A percentile compares a stretch with the other conserved stretches of the same genome.
Evolutionary conservation across 2,797 vertebrate species (phyloP).

Genomic region (Notolabrus celidotus): DNA sequence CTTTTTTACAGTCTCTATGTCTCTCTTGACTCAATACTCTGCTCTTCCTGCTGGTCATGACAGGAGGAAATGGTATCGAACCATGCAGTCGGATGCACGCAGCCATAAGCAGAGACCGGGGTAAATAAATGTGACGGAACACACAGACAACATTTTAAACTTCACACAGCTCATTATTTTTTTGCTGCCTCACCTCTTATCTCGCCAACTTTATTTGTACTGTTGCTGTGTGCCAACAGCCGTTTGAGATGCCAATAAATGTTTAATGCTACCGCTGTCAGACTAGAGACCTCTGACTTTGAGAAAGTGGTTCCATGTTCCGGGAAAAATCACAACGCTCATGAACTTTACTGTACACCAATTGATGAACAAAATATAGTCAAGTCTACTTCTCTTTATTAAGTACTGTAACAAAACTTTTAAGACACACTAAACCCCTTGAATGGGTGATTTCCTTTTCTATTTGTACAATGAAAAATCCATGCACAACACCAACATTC

Average conservation of each 20-base stretch:
- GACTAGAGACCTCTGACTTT: slow-evolving; percentile 51
- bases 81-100: slow-evolving; percentile 24
- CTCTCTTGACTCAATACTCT: slow-evolving; percentile 3
- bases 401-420: not conserved
- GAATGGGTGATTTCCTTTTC: not conserved
- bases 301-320: slow-evolving; percentile 22
- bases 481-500: no score
- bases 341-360: not conserved
- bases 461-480: not conserved
- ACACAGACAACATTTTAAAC: slow-evolving; percentile 34
- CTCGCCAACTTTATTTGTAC: slow-evolving; percentile 47
- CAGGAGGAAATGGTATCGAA: slow-evolving; percentile 28
- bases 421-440: not conserved
- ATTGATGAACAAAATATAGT: not conserved
- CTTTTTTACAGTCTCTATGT: slow-evolving; percentile 19
- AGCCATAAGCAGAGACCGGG: slow-evolving; percentile 26
- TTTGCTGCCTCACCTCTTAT: slow-evolving; percentile 35
- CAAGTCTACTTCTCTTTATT: not conserved
- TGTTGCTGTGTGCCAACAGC: slow-evolving; percentile 47
- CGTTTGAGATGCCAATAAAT: slow-evolving; percentile 50
- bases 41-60: slow-evolving; percentile 7
- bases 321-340: slow-evolving; percentile 16
- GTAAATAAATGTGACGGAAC: slow-evolving; percentile 42
- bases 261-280: slow-evolving; percentile 45
- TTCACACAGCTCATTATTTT: slow-evolving; percentile 49